phyloP scores from a whole-genome alignment of 92 coral and sea anemone species.

The Porites lobata region DNA sequence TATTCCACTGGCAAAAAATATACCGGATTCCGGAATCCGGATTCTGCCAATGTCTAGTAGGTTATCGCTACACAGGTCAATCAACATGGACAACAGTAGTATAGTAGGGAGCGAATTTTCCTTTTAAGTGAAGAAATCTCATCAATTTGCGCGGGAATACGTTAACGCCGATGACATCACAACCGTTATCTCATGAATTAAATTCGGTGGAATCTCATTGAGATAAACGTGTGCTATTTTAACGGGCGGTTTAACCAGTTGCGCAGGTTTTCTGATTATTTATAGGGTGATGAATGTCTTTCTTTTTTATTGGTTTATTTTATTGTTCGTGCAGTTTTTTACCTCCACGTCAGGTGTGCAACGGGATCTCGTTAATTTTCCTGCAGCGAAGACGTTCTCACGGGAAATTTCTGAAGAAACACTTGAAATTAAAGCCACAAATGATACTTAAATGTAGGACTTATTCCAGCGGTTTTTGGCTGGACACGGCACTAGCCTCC shows the following conservation, averaged over 20 bases:
- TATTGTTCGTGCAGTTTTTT: no score
- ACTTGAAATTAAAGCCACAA: no score
- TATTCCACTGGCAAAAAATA: no score
- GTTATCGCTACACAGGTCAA: constrained; percentile 11
- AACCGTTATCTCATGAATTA: not conserved
- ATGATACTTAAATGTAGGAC: no score
- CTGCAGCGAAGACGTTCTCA: no score
- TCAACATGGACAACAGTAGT: not conserved
- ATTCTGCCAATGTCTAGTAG: not conserved
- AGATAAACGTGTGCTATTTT: constrained; percentile 11
- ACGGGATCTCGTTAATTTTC: no score
- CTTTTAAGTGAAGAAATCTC: not conserved
- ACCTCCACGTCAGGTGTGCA: no score
- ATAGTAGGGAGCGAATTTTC: constrained; percentile 3
- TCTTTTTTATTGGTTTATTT: no score
- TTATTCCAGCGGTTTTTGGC: no score
- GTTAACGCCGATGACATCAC: not conserved
- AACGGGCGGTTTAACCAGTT: constrained; percentile 1
- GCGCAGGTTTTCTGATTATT: not conserved
- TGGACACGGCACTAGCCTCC: no score
- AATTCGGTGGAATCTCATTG: constrained; percentile 8
- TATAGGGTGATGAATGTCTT: not conserved
- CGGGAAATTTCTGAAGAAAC: no score
- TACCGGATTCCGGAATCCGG: not conserved
- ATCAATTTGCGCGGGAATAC: no score